Conservation (phyloP, 2,113 vertebrate species). For the Polypterus bichir region DNA sequence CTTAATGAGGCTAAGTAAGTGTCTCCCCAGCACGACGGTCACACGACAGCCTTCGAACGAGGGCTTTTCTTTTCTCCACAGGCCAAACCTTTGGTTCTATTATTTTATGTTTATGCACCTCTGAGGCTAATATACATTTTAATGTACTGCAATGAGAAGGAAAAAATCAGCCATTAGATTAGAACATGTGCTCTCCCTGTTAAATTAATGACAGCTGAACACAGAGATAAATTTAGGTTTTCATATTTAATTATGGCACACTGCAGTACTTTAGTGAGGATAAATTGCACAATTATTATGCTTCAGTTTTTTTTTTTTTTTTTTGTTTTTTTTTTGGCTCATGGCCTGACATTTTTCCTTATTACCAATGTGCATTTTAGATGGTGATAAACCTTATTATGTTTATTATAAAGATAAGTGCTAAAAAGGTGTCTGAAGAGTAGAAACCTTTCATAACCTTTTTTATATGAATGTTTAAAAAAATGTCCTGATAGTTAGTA, state of each 20-base stretch:
- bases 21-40: constrained; percentile 63
- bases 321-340: constrained; percentile 31
- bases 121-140: constrained; percentile 79
- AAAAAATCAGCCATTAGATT: constrained; percentile 62
- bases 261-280: constrained; percentile 69
- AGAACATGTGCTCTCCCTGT: constrained; percentile 71
- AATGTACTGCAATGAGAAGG: constrained; percentile 68
- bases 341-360: constrained; percentile 58
- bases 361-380: constrained; percentile 50
- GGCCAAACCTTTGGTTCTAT: constrained; percentile 65
- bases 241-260: constrained; percentile 92
- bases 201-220: constrained; percentile 88
- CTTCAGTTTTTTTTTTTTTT: constrained; percentile 58
- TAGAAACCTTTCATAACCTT: too few species aligned
- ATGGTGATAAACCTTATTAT: constrained; percentile 30
- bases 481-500: too few species aligned
- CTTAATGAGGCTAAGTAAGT: constrained; percentile 85
- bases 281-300: constrained; percentile 86
- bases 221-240: constrained; percentile 87
- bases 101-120: constrained; percentile 81
- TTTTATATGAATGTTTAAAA: too few species aligned
- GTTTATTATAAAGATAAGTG: constrained; percentile 15
- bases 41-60: constrained; percentile 61
- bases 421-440: constrained; percentile 2
- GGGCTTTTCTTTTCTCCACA: constrained; percentile 52